phyloP scores from a whole-genome alignment of 2,113 vertebrate species.

The Delphinapterus leucas region DNA sequence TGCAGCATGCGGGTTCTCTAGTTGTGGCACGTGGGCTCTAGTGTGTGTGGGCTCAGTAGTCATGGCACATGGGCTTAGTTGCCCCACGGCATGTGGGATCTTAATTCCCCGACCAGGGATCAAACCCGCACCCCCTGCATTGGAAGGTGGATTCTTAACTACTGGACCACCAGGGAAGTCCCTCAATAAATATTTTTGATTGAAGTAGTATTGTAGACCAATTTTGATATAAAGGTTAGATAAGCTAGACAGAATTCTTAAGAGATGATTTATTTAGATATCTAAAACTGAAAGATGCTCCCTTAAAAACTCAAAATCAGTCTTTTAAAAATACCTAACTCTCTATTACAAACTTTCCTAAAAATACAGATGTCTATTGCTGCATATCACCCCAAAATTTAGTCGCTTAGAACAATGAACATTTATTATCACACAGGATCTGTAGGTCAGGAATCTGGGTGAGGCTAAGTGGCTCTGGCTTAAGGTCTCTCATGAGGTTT shows the following conservation, averaged over 20 bases:
- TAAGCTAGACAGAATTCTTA: slow-evolving; percentile 32
- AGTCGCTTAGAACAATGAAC: background rate
- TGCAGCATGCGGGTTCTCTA: no score
- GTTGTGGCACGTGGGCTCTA: no score
- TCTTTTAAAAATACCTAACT: slow-evolving; percentile 5
- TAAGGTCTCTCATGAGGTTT: slow-evolving; percentile 10
- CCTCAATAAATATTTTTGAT: background rate
- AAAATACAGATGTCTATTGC: background rate
- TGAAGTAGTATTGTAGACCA: background rate
- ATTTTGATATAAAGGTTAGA: background rate
- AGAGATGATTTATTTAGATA: background rate
- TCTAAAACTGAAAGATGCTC: background rate
- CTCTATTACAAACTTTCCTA: background rate
- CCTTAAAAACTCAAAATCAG: background rate
- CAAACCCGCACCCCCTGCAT: no score
- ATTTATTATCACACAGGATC: background rate
- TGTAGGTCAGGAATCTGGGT: background rate
- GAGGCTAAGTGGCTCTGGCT: background rate
- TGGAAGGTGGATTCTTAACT: no score
- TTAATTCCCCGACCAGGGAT: no score
- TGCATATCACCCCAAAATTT: background rate
- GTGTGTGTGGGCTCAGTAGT: no score
- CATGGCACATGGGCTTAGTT: no score
- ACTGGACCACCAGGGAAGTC: no score
- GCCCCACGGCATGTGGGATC: no score